Base-by-base conservation (phyloP, 2,888 invertebrate genomes). In the Tenthredo scrophulariae region DNA sequence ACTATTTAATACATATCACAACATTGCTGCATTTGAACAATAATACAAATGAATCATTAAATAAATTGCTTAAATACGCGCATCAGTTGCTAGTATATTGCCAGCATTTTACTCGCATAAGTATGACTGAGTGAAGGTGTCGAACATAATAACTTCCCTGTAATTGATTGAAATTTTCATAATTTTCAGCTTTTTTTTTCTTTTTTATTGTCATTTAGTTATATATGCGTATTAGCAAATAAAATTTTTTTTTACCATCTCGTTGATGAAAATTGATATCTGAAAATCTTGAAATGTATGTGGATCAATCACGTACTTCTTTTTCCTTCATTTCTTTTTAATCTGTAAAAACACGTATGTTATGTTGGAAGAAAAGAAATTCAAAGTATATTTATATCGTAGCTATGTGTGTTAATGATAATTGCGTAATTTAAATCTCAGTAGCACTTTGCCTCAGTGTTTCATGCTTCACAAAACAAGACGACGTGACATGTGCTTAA, bases 361-460 rank as follows among this genome's bases (percentile, higher is more conserved):
- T 84, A 65, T 77, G 70, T 79, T 80, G 58, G 79, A 80, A 80
- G 79, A 58, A 62, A 80, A 62, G 40, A 62, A 80, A 80, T 40
- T 80, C 62, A 80, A 40, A 58, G 46, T 50, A 77, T 58, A 80
- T 80, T 33, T 54, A 84, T 46, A 84, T 62, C 22, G 77, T 50
- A 84, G 75, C 58, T 84, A 79, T 84, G 65, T 79, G 67, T 82
- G 70, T 85, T 80, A 85, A 67, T 67, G 43, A 83, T 83, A 83
- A 67, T 65, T 83, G 46, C 70, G 82, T 85, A 85, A 82, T 72
- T 82, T 85, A 82, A 85, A 77, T 85, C 82, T 85, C 72, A 85
- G 85, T 85, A 85, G 85, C 85, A 85, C 80, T 82, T 82, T 85
- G 82, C 82, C 85, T 85, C 85, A 50, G 65, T 67, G 80, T 80